phyloP scores from a whole-genome alignment of 2,888 invertebrate species.

The Mythimna impura region DNA sequence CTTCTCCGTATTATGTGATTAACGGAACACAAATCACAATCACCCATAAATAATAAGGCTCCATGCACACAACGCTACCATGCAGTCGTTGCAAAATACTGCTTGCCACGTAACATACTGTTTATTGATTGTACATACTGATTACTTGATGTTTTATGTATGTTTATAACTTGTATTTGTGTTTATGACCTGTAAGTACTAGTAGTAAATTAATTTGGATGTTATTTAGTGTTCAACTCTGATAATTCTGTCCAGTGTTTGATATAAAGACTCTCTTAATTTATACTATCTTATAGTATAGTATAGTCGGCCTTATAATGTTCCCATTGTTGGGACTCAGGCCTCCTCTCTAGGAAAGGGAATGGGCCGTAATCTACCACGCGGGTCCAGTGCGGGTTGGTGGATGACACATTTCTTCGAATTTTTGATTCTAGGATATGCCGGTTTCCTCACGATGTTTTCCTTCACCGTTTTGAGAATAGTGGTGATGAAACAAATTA shows the following conservation, averaged over 20 bases:
- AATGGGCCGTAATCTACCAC: no score
- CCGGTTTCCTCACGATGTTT: no score
- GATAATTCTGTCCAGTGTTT: neutral
- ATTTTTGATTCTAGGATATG: no score
- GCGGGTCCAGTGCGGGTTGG: no score
- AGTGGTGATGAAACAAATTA: no score
- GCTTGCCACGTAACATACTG: constrained; percentile 15
- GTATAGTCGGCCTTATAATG: no score
- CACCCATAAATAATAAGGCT: constrained; percentile 33
- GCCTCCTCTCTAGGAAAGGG: no score
- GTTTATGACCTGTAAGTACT: constrained; percentile 18
- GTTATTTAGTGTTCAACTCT: constrained; percentile 14
- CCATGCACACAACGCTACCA: constrained; percentile 12
- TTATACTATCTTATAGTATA: no score
- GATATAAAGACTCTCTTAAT: no score
- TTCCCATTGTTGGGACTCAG: no score
- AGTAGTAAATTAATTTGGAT: constrained; percentile 15
- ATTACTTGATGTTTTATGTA: constrained; percentile 41
- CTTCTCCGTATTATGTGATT: neutral
- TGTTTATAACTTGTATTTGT: constrained; percentile 27
- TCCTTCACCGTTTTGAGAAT: no score
- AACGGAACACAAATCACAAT: constrained; percentile 20
- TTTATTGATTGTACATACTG: constrained; percentile 40
- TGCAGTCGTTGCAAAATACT: constrained; percentile 21
- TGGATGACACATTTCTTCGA: no score